A percentile compares a stretch with the other conserved stretches of the same genome.
phyloP scores from a whole-genome alignment of 1,140 invertebrate species.

The Ruditapes philippinarum region DNA sequence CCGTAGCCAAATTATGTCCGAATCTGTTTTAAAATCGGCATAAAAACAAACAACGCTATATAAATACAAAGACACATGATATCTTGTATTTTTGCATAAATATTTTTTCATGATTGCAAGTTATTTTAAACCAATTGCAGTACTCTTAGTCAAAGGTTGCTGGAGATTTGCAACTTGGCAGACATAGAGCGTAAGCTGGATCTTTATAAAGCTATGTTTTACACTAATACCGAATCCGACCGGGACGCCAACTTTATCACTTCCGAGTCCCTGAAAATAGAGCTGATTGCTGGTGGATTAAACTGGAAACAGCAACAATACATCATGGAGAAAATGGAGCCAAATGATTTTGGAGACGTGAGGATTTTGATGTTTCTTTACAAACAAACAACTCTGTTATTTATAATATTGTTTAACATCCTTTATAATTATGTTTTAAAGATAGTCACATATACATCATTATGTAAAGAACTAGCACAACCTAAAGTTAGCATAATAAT shows the following conservation, averaged over 20 bases:
- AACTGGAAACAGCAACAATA: constrained; percentile 85
- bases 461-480: too few species aligned
- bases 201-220: constrained; percentile 84
- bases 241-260: constrained; percentile 83
- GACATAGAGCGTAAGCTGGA: constrained; percentile 85
- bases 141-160: constrained; percentile 76
- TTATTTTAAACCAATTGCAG: too few species aligned
- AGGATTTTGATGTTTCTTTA: background rate
- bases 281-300: constrained; percentile 86
- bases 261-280: constrained; percentile 83
- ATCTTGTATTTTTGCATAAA: too few species aligned
- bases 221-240: constrained; percentile 80
- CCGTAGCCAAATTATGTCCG: too few species aligned
- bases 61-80: too few species aligned
- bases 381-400: background rate
- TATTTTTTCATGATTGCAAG: too few species aligned
- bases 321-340: constrained; percentile 84
- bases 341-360: constrained; percentile 82
- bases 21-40: too few species aligned
- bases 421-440: too few species aligned
- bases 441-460: too few species aligned
- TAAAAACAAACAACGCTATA: too few species aligned
- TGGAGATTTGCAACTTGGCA: constrained; percentile 81
- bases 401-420: too few species aligned
- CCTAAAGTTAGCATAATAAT: too few species aligned